Percentiles rank a stretch among this genome's conserved stretches.
These are phyloP conservation scores for Gallinago nigripennis DNA, from an alignment of 2,797 vertebrate species.

Conservation along the genomic window DNA sequence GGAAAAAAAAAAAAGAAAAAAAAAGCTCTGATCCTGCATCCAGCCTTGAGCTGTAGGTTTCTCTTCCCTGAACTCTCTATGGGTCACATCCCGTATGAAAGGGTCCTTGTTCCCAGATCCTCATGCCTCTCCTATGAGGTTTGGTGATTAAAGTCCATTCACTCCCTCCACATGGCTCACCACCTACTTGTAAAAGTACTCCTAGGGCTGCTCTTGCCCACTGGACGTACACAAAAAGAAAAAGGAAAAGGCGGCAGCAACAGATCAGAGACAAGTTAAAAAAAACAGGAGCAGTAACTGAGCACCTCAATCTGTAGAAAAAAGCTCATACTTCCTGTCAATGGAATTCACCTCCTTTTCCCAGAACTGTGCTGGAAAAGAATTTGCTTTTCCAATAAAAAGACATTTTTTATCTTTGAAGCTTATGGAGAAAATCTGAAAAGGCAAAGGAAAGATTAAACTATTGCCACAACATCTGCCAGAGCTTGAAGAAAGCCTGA, in stretches of 20 bases:
- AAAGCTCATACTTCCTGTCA: not conserved
- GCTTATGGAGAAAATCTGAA: not conserved
- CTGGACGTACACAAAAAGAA: not conserved
- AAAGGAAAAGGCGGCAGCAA: not conserved
- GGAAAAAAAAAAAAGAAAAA: not conserved
- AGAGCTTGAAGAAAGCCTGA: constrained; percentile 11
- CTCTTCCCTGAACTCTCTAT: not conserved
- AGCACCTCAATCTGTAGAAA: not conserved
- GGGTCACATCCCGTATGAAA: not conserved
- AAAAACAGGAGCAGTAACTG: not conserved
- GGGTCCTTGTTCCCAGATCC: not conserved
- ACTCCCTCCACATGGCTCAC: not conserved
- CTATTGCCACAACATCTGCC: not conserved
- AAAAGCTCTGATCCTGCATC: not conserved
- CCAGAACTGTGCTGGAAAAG: not conserved
- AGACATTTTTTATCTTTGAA: not conserved
- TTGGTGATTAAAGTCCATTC: not conserved
- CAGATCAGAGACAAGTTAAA: not conserved
- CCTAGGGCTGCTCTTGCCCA: not conserved
- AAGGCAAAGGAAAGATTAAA: not conserved
- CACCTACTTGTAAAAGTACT: not conserved
- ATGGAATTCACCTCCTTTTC: not conserved
- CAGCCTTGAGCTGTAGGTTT: not conserved
- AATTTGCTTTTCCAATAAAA: not conserved
- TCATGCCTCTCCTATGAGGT: not conserved